phyloP scores from a whole-genome alignment of 2,113 vertebrate species.

The Brienomyrus brachyistius region DNA sequence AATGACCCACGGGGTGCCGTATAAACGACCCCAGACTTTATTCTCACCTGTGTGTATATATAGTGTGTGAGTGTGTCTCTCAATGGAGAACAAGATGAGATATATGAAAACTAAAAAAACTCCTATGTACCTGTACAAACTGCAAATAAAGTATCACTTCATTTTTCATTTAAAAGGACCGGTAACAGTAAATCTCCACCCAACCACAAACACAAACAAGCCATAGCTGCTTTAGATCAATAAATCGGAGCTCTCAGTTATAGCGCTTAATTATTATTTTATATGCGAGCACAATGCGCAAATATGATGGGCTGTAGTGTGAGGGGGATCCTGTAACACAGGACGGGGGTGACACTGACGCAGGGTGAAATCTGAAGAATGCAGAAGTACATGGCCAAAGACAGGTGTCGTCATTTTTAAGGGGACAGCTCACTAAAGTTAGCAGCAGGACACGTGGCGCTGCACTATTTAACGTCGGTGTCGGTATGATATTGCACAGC shows the following conservation, averaged over 20 bases:
- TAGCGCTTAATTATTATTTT: neutral
- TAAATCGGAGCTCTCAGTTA: neutral
- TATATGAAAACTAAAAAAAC: neutral
- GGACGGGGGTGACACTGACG: no score
- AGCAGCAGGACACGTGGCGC: neutral
- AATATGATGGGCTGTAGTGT: neutral
- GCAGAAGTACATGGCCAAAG: neutral
- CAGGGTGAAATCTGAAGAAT: no score
- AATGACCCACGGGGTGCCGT: neutral
- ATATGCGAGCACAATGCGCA: neutral
- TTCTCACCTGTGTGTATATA: neutral
- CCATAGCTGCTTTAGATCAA: neutral
- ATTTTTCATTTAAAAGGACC: neutral
- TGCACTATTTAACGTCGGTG: neutral
- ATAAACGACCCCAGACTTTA: neutral
- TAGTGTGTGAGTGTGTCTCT: neutral
- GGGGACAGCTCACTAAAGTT: neutral
- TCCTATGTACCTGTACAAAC: neutral
- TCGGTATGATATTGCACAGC: neutral
- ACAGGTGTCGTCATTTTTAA: neutral
- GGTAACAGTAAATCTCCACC: neutral
- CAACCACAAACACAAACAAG: no score
- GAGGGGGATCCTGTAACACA: no score
- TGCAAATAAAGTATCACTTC: neutral
- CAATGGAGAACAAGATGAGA: neutral